Conservation (phyloP, 1,140 invertebrate species). For the Eumaeus atala region DNA sequence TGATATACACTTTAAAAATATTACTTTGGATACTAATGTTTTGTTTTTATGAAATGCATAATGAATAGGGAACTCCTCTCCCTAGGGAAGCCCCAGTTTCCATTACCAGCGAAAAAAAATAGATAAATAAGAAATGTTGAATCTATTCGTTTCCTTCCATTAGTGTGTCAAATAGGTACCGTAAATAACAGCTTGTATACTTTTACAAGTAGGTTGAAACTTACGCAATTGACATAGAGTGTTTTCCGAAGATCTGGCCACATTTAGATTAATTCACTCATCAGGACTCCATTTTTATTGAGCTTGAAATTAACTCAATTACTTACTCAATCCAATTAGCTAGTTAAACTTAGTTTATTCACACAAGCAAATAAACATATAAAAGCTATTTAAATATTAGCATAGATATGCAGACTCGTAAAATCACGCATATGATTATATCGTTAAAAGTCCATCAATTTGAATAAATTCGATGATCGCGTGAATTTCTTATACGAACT, state of each 20-base stretch:
- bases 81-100: too few relatives aligned
- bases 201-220: not conserved
- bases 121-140: too few relatives aligned
- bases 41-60: conserved; percentile 1
- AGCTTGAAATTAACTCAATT: too few relatives aligned
- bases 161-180: too few relatives aligned
- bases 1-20: not conserved
- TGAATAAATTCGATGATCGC: conserved; percentile 1
- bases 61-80: too few relatives aligned
- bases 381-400: not conserved
- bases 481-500: conserved; percentile 1
- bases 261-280: too few relatives aligned
- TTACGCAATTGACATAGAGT: not conserved
- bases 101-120: too few relatives aligned
- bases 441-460: conserved; percentile 10
- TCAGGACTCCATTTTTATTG: too few relatives aligned
- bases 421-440: not conserved
- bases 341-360: not conserved
- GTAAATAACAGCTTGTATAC: too few relatives aligned
- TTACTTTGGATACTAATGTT: not conserved
- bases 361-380: not conserved
- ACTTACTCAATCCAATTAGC: not conserved
- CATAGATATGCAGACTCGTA: not conserved
- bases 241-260: not conserved
- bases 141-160: too few relatives aligned